Evolutionary conservation across 2,888 invertebrate genomes (phyloP).

Genomic region (Spialia ferax): DNA sequence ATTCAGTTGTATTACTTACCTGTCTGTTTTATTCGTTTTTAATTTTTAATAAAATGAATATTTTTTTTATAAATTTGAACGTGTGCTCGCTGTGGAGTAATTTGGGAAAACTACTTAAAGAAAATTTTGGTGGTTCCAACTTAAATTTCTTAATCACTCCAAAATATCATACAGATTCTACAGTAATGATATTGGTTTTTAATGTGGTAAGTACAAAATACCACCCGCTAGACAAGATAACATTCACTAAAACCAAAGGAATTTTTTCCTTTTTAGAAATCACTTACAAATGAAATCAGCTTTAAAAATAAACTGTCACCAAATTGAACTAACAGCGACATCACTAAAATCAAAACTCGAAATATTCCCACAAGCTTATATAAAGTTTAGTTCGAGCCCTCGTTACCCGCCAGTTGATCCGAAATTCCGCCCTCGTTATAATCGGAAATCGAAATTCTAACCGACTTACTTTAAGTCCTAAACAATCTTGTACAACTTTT

Average conservation of each 20-base stretch:
- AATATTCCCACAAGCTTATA: slow-evolving; percentile 38
- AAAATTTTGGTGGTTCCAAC: too few species aligned
- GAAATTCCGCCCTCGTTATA: slow-evolving; percentile 45
- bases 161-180: too few species aligned
- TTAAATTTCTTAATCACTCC: too few species aligned
- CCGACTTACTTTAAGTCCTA: slow-evolving; percentile 43
- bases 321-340: slow-evolving; percentile 8
- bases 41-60: too few species aligned
- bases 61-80: too few species aligned
- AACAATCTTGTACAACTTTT: slow-evolving; percentile 47
- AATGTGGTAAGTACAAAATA: too few species aligned
- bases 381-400: slow-evolving; percentile 42
- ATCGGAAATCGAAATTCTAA: slow-evolving; percentile 47
- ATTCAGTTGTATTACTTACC: slow-evolving; percentile 13
- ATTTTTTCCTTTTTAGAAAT: neutral
- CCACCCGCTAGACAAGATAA: too few species aligned
- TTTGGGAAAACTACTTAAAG: too few species aligned
- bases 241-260: neutral
- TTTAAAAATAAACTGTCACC: slow-evolving; percentile 12
- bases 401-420: slow-evolving; percentile 40
- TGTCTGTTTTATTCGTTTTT: neutral
- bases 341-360: slow-evolving; percentile 31
- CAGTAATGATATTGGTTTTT: too few species aligned
- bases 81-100: too few species aligned
- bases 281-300: neutral